A percentile compares a stretch with the other conserved stretches of the same genome.
phyloP scores from a whole-genome alignment of 2,888 invertebrate species.

The Oscheius sp. region DNA sequence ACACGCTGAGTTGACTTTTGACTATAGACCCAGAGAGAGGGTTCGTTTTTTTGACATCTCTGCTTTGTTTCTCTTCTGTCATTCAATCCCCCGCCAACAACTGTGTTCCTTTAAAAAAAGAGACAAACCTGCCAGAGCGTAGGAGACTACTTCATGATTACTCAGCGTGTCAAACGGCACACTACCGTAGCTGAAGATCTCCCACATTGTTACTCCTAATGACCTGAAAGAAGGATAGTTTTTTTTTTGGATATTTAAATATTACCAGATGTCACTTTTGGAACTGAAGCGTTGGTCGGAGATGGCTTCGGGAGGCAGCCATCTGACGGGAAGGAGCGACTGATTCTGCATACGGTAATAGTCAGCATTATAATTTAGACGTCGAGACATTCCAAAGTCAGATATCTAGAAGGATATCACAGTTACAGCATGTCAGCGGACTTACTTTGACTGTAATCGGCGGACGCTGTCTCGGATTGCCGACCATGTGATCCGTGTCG shows the following conservation, averaged over 20 bases:
- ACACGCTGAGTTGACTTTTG: not conserved
- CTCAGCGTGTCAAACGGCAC: conserved; percentile 94
- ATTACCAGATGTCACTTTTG: conserved; percentile 94
- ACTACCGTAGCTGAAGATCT: conserved; percentile 94
- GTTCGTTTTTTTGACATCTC: not conserved
- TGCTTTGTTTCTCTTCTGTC: too few relatives aligned
- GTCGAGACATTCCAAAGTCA: conserved; percentile 72
- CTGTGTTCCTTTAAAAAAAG: not conserved
- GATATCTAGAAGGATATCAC: conserved; percentile 52
- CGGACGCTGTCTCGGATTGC: conserved; percentile 57
- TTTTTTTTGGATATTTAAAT: not conserved
- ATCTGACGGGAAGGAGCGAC: conserved; percentile 77
- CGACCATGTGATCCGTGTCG: conserved; percentile 53
- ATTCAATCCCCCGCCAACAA: too few relatives aligned
- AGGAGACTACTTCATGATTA: conserved; percentile 91
- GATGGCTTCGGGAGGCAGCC: conserved; percentile 99
- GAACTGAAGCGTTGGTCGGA: conserved; percentile 96
- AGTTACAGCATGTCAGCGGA: not conserved
- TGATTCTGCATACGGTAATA: conserved; percentile 66
- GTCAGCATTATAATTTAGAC: conserved; percentile 60
- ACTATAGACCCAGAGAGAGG: not conserved
- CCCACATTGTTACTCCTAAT: conserved; percentile 97
- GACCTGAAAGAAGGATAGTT: conserved; percentile 76
- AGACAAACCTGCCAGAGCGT: conserved; percentile 34
- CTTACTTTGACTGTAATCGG: conserved; percentile 63